Evolutionary conservation across 2,888 invertebrate species (phyloP).

Genomic region (Selenia dentaria): DNA sequence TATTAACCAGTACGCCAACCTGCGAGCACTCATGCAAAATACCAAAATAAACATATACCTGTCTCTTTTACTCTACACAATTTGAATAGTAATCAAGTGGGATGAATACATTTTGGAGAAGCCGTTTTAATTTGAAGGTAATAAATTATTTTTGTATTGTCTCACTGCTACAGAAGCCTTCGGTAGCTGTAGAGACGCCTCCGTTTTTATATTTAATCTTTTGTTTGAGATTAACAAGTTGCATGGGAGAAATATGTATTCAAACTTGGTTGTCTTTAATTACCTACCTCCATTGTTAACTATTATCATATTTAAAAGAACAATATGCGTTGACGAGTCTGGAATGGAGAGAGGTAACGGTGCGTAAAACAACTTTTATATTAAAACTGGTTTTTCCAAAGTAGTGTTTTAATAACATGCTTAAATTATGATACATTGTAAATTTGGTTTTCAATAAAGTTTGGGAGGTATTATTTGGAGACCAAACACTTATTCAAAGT

Average conservation of each 20-base stretch:
- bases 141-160: conserved; percentile 44
- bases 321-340: not conserved
- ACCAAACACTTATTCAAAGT: too few relatives aligned
- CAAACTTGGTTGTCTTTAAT: too few relatives aligned
- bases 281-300: not conserved
- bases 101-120: conserved; percentile 26
- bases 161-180: conserved; percentile 31
- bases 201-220: conserved; percentile 8
- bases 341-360: too few relatives aligned
- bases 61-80: conserved; percentile 35
- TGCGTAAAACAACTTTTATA: too few relatives aligned
- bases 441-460: too few relatives aligned
- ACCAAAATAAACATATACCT: conserved; percentile 29
- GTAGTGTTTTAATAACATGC: too few relatives aligned
- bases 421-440: too few relatives aligned
- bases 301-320: not conserved
- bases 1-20: conserved; percentile 54
- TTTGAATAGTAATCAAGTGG: conserved; percentile 23
- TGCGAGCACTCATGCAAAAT: conserved; percentile 57
- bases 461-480: too few relatives aligned
- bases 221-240: conserved; percentile 10
- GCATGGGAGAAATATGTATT: not conserved
- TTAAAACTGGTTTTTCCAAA: too few relatives aligned
- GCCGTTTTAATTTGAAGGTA: conserved; percentile 33
- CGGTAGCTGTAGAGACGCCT: conserved; percentile 25